Conservation (phyloP, 1,140 invertebrate genomes). For the Philotrypesis tridentata region DNA sequence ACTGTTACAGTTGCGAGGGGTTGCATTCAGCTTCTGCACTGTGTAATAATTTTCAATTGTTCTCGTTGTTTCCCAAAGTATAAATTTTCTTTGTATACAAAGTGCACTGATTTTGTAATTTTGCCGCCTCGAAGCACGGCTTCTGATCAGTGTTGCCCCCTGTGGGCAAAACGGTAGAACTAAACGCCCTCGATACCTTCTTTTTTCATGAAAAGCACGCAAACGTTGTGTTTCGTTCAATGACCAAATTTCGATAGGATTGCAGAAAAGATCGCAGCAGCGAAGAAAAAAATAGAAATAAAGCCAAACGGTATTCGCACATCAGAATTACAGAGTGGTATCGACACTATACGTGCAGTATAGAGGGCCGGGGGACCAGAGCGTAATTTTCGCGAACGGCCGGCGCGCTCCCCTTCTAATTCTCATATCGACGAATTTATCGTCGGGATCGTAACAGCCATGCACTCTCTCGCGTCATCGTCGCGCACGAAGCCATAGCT, state of each 20-base stretch:
- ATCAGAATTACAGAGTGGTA: no score
- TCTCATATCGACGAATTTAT: conserved; percentile 68
- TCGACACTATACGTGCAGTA: no score
- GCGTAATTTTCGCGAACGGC: neutral
- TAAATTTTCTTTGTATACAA: no score
- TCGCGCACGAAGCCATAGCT: conserved; percentile 25
- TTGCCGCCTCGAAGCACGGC: neutral
- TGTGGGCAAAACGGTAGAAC: neutral
- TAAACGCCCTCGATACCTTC: neutral
- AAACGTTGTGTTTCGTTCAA: no score
- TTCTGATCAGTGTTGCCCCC: neutral
- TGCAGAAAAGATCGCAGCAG: no score
- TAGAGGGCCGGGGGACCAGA: neutral
- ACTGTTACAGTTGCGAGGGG: neutral
- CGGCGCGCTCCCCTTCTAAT: conserved; percentile 3
- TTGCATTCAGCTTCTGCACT: neutral
- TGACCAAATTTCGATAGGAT: no score
- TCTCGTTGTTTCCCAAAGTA: no score
- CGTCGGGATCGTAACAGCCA: conserved; percentile 7
- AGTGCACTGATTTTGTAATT: neutral
- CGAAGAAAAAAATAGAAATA: no score
- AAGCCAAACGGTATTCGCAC: no score
- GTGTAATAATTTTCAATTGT: no score
- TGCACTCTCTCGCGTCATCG: conserved; percentile 54
- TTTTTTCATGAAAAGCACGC: no score